These are phyloP conservation scores for Patiria miniata DNA, from an alignment of 35 echinoderm and acorn worm genomes.

Conservation along the genomic window DNA sequence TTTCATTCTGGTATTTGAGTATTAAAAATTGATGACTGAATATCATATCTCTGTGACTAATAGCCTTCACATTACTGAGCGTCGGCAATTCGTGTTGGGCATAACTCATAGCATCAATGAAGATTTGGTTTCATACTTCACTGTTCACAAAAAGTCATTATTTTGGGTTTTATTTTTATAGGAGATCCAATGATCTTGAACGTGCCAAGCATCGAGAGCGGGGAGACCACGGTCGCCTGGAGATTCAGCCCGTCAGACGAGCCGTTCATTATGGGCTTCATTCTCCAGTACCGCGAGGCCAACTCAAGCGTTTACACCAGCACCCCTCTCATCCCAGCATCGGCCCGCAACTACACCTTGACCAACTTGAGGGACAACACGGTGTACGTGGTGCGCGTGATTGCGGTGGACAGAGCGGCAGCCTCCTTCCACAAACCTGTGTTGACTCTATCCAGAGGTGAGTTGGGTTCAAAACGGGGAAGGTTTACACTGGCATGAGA, in stretches of 20 bases:
- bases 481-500: not conserved
- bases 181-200: not conserved
- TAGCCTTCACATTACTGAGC: too few relatives aligned
- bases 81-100: too few relatives aligned
- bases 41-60: too few relatives aligned
- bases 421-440: constrained; percentile 9
- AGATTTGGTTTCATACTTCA: too few relatives aligned
- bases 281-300: not conserved
- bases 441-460: not conserved
- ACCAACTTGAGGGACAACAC: not conserved
- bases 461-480: not conserved
- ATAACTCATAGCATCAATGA: too few relatives aligned
- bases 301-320: not conserved
- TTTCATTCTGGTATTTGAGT: too few relatives aligned
- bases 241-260: not conserved
- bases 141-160: too few relatives aligned
- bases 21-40: too few relatives aligned
- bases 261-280: not conserved
- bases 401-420: not conserved
- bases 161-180: too few relatives aligned
- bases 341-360: not conserved
- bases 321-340: not conserved
- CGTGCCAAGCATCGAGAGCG: not conserved
- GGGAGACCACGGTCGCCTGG: not conserved
- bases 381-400: not conserved